Evolutionary conservation across 2,797 vertebrate genomes (phyloP).

Genomic region (Spatula versicolor): DNA sequence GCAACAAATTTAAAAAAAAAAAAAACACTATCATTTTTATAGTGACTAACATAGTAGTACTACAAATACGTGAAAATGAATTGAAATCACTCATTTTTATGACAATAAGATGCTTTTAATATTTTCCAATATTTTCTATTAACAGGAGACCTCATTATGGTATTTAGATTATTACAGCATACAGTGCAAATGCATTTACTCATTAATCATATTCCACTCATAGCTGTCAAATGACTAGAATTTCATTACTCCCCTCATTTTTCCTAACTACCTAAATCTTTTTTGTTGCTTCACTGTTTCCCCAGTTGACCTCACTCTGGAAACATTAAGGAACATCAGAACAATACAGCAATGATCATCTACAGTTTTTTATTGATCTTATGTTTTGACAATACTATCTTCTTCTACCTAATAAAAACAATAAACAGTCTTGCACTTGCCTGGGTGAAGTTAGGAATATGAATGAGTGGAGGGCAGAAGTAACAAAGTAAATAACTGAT

Average conservation of each 20-base stretch:
- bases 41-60: not conserved
- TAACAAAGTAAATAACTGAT: not conserved
- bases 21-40: not conserved
- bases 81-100: constrained; percentile 17
- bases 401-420: not conserved
- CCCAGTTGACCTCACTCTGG: not conserved
- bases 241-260: constrained; percentile 56
- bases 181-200: constrained; percentile 9
- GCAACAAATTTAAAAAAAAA: too few relatives aligned
- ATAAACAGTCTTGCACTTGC: not conserved
- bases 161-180: constrained; percentile 31
- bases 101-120: not conserved
- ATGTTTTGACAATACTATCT: not conserved
- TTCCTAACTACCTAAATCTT: constrained; percentile 43
- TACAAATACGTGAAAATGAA: not conserved
- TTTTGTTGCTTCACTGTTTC: constrained; percentile 29
- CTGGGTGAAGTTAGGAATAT: not conserved
- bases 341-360: constrained; percentile 13
- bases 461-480: not conserved
- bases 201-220: constrained; percentile 30
- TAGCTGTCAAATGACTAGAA: constrained; percentile 34
- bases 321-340: not conserved
- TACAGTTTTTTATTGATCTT: not conserved
- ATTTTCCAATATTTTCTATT: constrained; percentile 1
- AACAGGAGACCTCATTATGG: constrained; percentile 14